A percentile compares a stretch with the other conserved stretches of the same genome.
phyloP scores from a whole-genome alignment of 2,113 vertebrate genomes.

The Trichomycterus rosablanca region DNA sequence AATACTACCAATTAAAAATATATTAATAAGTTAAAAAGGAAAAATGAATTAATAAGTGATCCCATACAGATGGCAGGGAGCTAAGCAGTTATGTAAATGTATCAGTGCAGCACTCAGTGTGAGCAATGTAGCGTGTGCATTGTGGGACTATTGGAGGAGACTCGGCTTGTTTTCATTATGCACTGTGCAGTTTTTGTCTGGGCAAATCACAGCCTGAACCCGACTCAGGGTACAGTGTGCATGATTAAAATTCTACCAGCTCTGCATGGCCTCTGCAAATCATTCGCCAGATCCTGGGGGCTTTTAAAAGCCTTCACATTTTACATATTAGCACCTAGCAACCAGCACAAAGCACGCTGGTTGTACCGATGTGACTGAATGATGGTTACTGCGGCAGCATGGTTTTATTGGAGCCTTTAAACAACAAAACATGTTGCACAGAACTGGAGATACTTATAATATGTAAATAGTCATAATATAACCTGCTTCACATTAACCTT shows the following conservation, averaged over 20 bases:
- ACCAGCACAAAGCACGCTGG: slow-evolving; percentile 58
- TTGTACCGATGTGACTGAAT: slow-evolving; percentile 50
- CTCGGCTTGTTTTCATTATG: slow-evolving; percentile 39
- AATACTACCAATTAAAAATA: no score
- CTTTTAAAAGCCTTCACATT: slow-evolving; percentile 66
- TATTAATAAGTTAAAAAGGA: no score
- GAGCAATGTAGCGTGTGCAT: slow-evolving; percentile 33
- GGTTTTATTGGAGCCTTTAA: slow-evolving; percentile 64
- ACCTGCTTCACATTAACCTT: background rate
- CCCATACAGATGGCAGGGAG: slow-evolving; percentile 27
- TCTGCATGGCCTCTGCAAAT: slow-evolving; percentile 69
- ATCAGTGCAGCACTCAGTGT: slow-evolving; percentile 32
- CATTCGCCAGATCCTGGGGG: slow-evolving; percentile 66
- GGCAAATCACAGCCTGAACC: slow-evolving; percentile 61
- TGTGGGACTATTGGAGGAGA: slow-evolving; percentile 31
- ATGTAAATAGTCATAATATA: no score
- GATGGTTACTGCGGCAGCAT: slow-evolving; percentile 61
- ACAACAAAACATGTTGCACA: slow-evolving; percentile 58
- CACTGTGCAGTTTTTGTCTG: slow-evolving; percentile 47
- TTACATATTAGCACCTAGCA: slow-evolving; percentile 74
- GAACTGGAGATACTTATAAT: slow-evolving; percentile 3
- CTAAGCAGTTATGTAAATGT: slow-evolving; percentile 29
- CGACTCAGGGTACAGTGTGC: slow-evolving; percentile 58
- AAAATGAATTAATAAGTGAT: no score
- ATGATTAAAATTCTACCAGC: slow-evolving; percentile 73